Conservation (phyloP, 53 echinoderm and acorn worm genomes). For the Holothuria scabra region DNA sequence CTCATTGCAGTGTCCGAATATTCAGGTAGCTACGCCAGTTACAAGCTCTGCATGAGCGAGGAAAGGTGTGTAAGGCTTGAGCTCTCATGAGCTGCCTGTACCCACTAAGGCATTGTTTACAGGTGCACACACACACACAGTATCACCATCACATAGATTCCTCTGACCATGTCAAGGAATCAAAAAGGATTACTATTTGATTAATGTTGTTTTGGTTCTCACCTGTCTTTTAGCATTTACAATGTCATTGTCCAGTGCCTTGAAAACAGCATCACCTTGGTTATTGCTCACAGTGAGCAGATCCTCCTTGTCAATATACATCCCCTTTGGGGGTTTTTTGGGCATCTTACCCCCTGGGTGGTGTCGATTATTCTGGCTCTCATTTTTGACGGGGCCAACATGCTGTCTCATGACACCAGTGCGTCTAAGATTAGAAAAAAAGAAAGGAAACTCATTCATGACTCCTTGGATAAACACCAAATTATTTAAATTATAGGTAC, state of each 20-base stretch:
- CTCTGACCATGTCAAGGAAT: too few species aligned
- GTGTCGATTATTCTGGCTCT: constrained; percentile 75
- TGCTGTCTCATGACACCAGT: constrained; percentile 97
- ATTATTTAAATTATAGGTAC: too few species aligned
- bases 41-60: too few species aligned
- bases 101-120: too few species aligned
- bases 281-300: constrained; percentile 83
- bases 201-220: neutral
- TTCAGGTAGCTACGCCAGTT: too few species aligned
- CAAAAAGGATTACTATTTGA: neutral
- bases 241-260: constrained; percentile 87
- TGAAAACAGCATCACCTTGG: constrained; percentile 88
- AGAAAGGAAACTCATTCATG: too few species aligned
- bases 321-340: constrained; percentile 90
- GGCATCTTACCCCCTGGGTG: constrained; percentile 86
- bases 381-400: constrained; percentile 90
- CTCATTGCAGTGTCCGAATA: too few species aligned
- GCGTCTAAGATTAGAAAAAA: constrained; percentile 56
- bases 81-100: too few species aligned
- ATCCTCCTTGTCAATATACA: constrained; percentile 94
- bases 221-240: constrained; percentile 93
- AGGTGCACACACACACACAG: too few species aligned
- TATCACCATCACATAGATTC: too few species aligned
- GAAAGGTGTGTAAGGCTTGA: too few species aligned
- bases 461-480: too few species aligned